These are phyloP conservation scores for Danio kyathit DNA, from an alignment of 2,797 vertebrate species.

Conservation along the genomic window DNA sequence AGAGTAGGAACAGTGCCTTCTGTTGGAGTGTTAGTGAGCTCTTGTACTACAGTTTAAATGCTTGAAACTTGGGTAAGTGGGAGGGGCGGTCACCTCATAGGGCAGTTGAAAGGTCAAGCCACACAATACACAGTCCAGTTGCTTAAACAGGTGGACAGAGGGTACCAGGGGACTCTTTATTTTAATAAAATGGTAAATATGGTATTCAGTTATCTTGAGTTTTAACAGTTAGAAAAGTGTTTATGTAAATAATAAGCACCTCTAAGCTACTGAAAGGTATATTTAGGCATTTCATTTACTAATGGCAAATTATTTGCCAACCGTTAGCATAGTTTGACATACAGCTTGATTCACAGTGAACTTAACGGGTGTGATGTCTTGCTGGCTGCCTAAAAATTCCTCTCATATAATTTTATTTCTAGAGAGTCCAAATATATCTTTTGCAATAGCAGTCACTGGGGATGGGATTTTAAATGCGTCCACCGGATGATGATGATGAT, in stretches of 20 bases:
- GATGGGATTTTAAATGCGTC: slow-evolving; percentile 63
- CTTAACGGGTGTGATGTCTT: slow-evolving; percentile 49
- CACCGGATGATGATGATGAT: slow-evolving; percentile 32
- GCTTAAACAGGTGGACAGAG: slow-evolving; percentile 72
- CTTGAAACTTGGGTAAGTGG: slow-evolving; percentile 35
- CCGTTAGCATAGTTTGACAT: slow-evolving; percentile 17
- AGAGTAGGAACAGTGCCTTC: slow-evolving; percentile 49
- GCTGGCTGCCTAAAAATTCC: slow-evolving; percentile 56
- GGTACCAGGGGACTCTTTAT: slow-evolving; percentile 32
- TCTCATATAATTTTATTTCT: slow-evolving; percentile 66
- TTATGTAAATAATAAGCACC: neutral
- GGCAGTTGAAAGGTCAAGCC: slow-evolving; percentile 61
- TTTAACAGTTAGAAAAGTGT: neutral
- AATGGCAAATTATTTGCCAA: slow-evolving; percentile 3
- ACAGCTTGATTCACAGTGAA: slow-evolving; percentile 53
- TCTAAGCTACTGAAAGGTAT: slow-evolving; percentile 18
- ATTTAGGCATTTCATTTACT: slow-evolving; percentile 17
- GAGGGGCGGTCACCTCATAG: slow-evolving; percentile 55
- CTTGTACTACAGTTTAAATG: slow-evolving; percentile 18
- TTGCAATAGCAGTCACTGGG: slow-evolving; percentile 63
- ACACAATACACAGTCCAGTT: slow-evolving; percentile 69
- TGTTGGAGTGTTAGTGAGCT: slow-evolving; percentile 32
- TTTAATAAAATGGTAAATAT: neutral
- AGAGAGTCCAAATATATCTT: slow-evolving; percentile 64
- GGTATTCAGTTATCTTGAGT: neutral